Percentiles rank a stretch among this genome's conserved stretches.
Conservation (phyloP, 53 echinoderm and acorn worm genomes). For the Pentamera pediparva region DNA sequence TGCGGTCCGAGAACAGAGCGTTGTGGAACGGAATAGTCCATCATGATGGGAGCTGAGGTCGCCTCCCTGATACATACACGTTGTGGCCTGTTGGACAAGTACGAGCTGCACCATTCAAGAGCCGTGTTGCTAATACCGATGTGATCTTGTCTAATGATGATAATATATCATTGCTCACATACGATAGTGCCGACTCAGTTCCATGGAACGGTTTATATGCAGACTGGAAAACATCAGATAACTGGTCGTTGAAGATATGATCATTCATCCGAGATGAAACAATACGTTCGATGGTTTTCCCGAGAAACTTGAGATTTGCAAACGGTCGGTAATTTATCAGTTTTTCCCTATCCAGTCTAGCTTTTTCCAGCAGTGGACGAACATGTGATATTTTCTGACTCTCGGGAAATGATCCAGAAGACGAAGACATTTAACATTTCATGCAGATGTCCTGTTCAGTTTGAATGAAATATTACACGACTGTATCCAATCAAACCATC, state of each 20-base stretch:
- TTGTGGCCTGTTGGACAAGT: constrained; percentile 45
- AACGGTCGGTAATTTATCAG: neutral
- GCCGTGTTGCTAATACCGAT: constrained; percentile 12
- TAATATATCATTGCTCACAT: constrained; percentile 40
- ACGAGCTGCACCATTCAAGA: constrained; percentile 7
- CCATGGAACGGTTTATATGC: constrained; percentile 34
- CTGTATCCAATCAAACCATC: no score
- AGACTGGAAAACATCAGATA: constrained; percentile 31
- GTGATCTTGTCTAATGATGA: constrained; percentile 25
- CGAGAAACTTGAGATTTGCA: constrained; percentile 6
- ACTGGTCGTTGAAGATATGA: neutral
- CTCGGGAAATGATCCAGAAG: no score
- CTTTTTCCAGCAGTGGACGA: constrained; percentile 8
- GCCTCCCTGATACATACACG: constrained; percentile 12
- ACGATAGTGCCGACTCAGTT: constrained; percentile 31
- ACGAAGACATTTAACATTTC: no score
- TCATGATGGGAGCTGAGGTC: constrained; percentile 15
- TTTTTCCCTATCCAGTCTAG: neutral
- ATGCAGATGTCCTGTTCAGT: no score
- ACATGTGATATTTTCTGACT: neutral
- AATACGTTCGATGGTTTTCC: constrained; percentile 10
- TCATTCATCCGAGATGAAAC: constrained; percentile 15
- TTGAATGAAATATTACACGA: no score
- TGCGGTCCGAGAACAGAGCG: constrained; percentile 41
- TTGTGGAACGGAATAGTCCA: constrained; percentile 37